Base-by-base conservation (phyloP, 30 jellyfish, hydroid and myxozoan species). In the Cassiopea andromeda region DNA sequence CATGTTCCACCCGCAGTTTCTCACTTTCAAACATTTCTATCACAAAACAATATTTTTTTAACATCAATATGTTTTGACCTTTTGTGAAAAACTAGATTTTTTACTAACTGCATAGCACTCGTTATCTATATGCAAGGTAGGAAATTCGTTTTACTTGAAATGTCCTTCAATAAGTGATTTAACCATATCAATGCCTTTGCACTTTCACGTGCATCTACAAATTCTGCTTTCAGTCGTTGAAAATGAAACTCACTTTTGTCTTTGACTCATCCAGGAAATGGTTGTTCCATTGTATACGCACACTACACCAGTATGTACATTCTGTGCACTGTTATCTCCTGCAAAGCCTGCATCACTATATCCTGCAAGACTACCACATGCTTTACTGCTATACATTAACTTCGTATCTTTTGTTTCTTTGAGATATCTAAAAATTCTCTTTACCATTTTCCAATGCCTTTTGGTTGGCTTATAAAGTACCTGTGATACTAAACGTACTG, bases 281-380 rank as follows among this genome's bases (percentile, higher is more conserved):
- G 91, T 90, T 68, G 92, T 72, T 47, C 92, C 92, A 68, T 69
- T 68, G 89, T 68, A 78, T 72, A 84, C 45, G 69, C 89, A 84
- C 81, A 84, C 89, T 68, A 72, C 89, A 72, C 92, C 92, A 84
- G 92, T 84, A 48, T 69, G 89, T 43, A 91, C 69, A 7, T 84
- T 84, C 69, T 91, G 7, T 44, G 89, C 38, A 84, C 57, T 50
- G 19, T n/a, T 69, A 84, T 84, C 92, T 69, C 92, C 92, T 1
- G 92, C 92, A 69, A 69, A 84, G 74, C 69, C 92, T 68, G 92
- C 90, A 84, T 84, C 89, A 69, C 89, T 68, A 84, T 84, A 84
- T n/a, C 92, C 89, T 27, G 74, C n/a, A 46, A 84, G 92, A 71
- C 89, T 84, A 69, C 69, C 48, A 70, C 43, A 48, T 4, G 44